Conservation (phyloP, 2,113 vertebrate species). For the Sus scrofa region T2T-Sscrofa CM000819.6:22151001-22151500, state of each 20-base stretch:
- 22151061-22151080: neutral
- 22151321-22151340: neutral
- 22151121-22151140: neutral
- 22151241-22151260: neutral
- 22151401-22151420: neutral
- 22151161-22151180: neutral
- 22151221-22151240: neutral
- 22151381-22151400: neutral
- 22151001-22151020: neutral
- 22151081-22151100: neutral
- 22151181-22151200: neutral
- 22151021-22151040: neutral
- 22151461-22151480: neutral
- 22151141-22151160: neutral
- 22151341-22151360: neutral
- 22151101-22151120: neutral
- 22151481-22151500: neutral
- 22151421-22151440: neutral
- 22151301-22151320: neutral
- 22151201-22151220: neutral
- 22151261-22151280: neutral
- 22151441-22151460: neutral
- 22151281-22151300: neutral
- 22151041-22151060: neutral
- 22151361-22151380: neutral